Percentiles rank a stretch among this genome's conserved stretches.
phyloP scores from a whole-genome alignment of 2,888 invertebrate genomes.

The Trimorus sp. region DNA sequence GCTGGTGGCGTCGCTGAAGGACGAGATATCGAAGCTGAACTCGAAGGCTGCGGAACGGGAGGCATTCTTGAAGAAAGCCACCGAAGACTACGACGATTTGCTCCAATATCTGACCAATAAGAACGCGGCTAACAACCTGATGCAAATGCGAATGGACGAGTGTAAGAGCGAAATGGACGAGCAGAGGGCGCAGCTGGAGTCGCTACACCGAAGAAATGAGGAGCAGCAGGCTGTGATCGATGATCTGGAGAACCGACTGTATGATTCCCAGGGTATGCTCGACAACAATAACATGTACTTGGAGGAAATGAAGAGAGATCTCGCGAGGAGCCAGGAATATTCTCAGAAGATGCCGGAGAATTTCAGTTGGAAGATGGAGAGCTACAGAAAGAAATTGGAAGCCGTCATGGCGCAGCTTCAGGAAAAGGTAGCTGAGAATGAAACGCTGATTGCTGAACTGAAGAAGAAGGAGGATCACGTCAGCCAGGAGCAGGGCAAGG shows the following conservation, averaged over 20 bases:
- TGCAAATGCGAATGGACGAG: constrained; percentile 66
- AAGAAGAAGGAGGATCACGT: constrained; percentile 76
- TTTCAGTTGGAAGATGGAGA: constrained; percentile 80
- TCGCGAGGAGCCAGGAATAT: constrained; percentile 82
- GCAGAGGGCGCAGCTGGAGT: constrained; percentile 22
- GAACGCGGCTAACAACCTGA: constrained; percentile 79
- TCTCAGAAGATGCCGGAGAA: constrained; percentile 80
- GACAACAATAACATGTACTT: constrained; percentile 70
- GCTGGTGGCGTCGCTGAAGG: constrained; percentile 80
- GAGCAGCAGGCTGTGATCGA: constrained; percentile 73
- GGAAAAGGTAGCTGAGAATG: constrained; percentile 81
- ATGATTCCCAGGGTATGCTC: constrained; percentile 68
- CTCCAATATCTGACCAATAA: constrained; percentile 83
- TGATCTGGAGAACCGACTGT: constrained; percentile 70
- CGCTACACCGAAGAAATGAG: constrained; percentile 23
- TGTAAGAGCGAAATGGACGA: constrained; percentile 50
- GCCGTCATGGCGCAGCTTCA: constrained; percentile 81
- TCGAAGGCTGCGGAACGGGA: constrained; percentile 69
- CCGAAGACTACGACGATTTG: constrained; percentile 84
- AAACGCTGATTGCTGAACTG: constrained; percentile 77
- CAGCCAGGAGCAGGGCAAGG: constrained; percentile 74
- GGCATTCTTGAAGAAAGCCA: constrained; percentile 81
- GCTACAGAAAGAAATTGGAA: constrained; percentile 78
- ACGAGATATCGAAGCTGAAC: constrained; percentile 70
- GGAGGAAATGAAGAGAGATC: constrained; percentile 72